A percentile compares a stretch with the other conserved stretches of the same genome.
Conservation (phyloP, 2,888 invertebrate species). For the Ryuthela nishihirai region DNA sequence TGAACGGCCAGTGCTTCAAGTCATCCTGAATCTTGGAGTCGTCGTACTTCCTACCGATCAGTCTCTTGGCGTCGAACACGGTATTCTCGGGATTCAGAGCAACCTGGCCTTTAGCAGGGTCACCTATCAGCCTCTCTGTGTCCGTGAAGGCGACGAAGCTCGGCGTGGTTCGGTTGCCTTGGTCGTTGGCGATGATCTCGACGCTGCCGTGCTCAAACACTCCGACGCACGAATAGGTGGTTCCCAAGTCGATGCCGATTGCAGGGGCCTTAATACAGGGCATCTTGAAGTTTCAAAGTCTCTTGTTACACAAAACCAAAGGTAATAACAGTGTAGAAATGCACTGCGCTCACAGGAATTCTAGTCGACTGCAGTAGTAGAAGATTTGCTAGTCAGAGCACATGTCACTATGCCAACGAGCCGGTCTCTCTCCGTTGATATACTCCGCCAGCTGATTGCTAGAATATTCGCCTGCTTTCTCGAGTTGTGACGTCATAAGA, state of each 20-base stretch:
- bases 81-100: constrained; percentile 71
- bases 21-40: constrained; percentile 72
- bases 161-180: constrained; percentile 74
- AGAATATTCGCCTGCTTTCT: no score
- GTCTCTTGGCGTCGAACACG: constrained; percentile 72
- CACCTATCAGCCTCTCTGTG: constrained; percentile 75
- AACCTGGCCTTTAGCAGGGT: constrained; percentile 79
- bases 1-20: constrained; percentile 80
- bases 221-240: constrained; percentile 79
- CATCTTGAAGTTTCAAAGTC: no score
- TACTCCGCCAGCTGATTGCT: no score
- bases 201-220: constrained; percentile 77
- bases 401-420: no score
- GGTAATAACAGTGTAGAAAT: no score
- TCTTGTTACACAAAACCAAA: no score
- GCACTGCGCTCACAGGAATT: no score
- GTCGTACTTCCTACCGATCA: constrained; percentile 75
- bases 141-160: constrained; percentile 84
- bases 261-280: constrained; percentile 24
- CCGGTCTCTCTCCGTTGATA: no score
- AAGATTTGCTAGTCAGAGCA: no score
- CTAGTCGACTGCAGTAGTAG: no score
- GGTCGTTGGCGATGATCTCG: constrained; percentile 77
- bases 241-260: constrained; percentile 80
- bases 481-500: no score